Conservation (phyloP, 2,888 invertebrate species). For the Heliconius erato region DNA sequence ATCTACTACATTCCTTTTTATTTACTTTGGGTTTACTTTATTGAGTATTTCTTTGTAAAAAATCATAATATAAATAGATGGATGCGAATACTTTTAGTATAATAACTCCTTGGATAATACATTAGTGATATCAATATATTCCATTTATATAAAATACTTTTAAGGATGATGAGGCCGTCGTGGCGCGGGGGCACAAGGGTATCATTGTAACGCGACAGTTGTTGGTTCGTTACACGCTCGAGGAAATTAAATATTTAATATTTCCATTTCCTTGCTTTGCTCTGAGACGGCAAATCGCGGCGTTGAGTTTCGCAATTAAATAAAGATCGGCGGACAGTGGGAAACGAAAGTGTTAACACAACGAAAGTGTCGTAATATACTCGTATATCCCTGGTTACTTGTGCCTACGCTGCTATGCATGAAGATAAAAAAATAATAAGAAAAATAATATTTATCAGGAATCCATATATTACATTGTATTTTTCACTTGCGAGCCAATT, state of each 20-base stretch:
- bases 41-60: neutral
- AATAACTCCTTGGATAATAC: slow-evolving; percentile 12
- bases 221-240: neutral
- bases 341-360: no score
- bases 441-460: no score
- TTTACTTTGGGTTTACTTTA: neutral
- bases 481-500: no score
- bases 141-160: neutral
- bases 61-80: neutral
- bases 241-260: neutral
- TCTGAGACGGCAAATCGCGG: neutral
- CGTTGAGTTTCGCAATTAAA: neutral
- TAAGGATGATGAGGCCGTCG: neutral
- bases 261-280: no score
- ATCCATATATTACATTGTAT: no score
- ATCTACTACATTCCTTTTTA: neutral
- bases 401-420: no score
- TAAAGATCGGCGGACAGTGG: neutral
- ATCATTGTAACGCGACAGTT: neutral
- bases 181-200: no score
- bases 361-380: no score
- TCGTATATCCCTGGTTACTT: no score
- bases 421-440: no score
- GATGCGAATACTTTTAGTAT: slow-evolving; percentile 14
- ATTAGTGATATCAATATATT: slow-evolving; percentile 9